phyloP scores from a whole-genome alignment of 2,797 vertebrate genomes.

The Masticophis lateralis region DNA sequence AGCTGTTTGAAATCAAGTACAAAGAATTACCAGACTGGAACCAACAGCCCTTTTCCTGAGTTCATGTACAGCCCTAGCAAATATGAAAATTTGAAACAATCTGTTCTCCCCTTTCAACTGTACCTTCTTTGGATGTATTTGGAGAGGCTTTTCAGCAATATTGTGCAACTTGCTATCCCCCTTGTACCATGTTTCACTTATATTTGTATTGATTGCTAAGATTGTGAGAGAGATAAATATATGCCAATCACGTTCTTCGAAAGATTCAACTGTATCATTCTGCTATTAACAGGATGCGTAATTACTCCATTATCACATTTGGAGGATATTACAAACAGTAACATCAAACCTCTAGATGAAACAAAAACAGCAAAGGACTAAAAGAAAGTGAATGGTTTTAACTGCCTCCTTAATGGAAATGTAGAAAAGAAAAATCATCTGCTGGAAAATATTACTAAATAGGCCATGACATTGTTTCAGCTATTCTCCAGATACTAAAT shows the following conservation, averaged over 20 bases:
- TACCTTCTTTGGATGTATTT: background rate
- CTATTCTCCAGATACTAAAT: background rate
- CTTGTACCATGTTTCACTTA: background rate
- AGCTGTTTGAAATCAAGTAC: background rate
- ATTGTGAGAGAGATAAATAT: background rate
- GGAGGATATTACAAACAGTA: background rate
- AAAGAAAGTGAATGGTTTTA: background rate
- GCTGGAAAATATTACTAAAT: background rate
- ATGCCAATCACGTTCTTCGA: background rate
- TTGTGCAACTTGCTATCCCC: background rate
- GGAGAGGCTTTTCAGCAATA: background rate
- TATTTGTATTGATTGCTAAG: background rate
- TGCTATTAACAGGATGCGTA: background rate
- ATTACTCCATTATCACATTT: background rate
- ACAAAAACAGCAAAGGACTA: background rate
- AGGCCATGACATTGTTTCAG: background rate
- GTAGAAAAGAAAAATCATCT: background rate
- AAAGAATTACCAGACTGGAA: background rate
- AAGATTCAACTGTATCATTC: background rate
- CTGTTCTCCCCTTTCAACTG: background rate
- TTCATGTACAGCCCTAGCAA: background rate
- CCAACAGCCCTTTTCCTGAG: background rate
- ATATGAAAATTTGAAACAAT: background rate
- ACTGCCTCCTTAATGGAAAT: background rate
- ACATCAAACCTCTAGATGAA: background rate